A percentile compares a stretch with the other conserved stretches of the same genome.
phyloP scores from a whole-genome alignment of 2,888 invertebrate species.

The Ichneumoninae sp. region DNA sequence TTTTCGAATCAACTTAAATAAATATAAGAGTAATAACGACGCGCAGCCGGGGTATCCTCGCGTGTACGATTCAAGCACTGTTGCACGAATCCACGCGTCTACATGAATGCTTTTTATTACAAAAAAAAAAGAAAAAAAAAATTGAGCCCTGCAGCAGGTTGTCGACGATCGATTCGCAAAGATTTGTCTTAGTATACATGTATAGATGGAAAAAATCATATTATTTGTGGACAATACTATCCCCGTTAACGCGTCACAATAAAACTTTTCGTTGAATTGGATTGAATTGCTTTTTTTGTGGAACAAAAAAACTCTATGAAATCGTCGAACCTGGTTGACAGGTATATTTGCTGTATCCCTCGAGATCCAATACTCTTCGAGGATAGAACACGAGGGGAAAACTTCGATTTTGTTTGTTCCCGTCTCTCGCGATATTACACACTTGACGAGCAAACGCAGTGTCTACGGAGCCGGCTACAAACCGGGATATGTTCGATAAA shows the following conservation, averaged over 20 bases:
- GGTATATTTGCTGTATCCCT: slow-evolving; percentile 33
- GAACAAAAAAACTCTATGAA: neutral
- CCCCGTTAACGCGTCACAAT: neutral
- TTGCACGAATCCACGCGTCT: neutral
- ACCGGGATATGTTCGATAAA: neutral
- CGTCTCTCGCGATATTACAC: slow-evolving; percentile 13
- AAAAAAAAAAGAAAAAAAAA: neutral
- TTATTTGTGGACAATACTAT: slow-evolving; percentile 7
- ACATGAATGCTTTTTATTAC: neutral
- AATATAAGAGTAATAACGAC: slow-evolving; percentile 31
- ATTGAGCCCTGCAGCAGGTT: neutral
- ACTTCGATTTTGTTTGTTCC: neutral
- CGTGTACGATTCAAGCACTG: neutral
- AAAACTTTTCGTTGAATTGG: slow-evolving; percentile 6
- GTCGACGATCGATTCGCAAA: neutral
- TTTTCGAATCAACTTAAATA: slow-evolving; percentile 68
- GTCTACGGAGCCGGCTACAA: neutral
- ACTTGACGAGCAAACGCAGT: neutral
- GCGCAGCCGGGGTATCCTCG: neutral
- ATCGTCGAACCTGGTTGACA: neutral
- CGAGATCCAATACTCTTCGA: slow-evolving; percentile 16
- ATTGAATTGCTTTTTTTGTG: slow-evolving; percentile 20
- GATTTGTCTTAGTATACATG: neutral
- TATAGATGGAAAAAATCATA: neutral
- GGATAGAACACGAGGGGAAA: neutral